Evolutionary conservation across 2,113 vertebrate genomes (phyloP).

Genomic region (Nymphicus hollandicus): DNA sequence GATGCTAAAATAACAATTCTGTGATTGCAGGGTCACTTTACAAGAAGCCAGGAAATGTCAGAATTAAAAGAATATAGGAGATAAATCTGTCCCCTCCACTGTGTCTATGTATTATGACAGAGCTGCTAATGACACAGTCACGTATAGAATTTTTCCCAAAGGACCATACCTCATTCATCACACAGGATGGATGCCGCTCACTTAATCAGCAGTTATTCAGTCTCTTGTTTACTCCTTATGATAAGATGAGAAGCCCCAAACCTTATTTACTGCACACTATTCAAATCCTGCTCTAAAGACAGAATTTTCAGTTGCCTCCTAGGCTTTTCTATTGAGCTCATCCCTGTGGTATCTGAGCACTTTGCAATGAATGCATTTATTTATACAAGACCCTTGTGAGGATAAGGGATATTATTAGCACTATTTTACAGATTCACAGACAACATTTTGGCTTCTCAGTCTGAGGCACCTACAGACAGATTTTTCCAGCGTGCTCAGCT

Average conservation of each 20-base stretch:
- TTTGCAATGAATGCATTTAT: slow-evolving; percentile 26
- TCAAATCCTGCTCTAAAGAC: slow-evolving; percentile 22
- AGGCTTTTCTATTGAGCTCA: background rate
- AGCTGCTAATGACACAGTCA: background rate
- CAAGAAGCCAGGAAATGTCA: background rate
- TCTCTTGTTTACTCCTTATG: slow-evolving; percentile 26
- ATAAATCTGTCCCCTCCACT: background rate
- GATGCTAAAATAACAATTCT: background rate
- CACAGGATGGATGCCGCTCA: background rate
- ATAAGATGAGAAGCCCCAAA: background rate
- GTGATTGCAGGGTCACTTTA: background rate
- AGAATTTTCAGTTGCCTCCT: slow-evolving; percentile 43
- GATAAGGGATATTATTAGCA: slow-evolving; percentile 21
- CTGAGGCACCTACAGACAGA: background rate
- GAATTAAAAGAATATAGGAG: background rate
- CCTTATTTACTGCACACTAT: slow-evolving; percentile 23
- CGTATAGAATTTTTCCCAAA: slow-evolving; percentile 1
- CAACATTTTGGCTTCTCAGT: background rate
- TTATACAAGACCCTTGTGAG: slow-evolving; percentile 22
- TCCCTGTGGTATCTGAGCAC: background rate
- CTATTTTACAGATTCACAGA: slow-evolving; percentile 7
- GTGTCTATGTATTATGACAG: background rate
- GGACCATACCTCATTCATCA: background rate
- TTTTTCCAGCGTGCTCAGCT: slow-evolving; percentile 22
- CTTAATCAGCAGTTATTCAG: slow-evolving; percentile 53